Evolutionary conservation across 1,140 invertebrate genomes (phyloP), one percentile per base, ranked within the genome.

Genomic region (Eueides isabella): DNA sequence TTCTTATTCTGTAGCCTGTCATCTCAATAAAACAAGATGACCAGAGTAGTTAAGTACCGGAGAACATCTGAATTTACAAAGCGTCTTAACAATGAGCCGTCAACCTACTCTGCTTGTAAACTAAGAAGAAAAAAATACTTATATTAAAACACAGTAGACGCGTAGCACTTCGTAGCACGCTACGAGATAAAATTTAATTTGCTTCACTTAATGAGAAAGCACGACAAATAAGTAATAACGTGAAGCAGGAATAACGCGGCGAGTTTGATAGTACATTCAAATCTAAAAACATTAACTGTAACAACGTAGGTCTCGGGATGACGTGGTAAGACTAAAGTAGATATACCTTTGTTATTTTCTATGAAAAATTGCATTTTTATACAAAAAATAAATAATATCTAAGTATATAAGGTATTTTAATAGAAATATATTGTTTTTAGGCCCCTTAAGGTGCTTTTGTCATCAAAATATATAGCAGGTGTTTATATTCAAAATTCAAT

Each of bases 211-310:
- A 87, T 67, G 74, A 86, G 85, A 85, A 86, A 87, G 85, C 83
- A 86, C 81, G 85, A 90, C 90, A 90, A 90, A 92, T 92, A 89
- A 88, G 87, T 84, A 86, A 89, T 87, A 86, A 84, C 83, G 82
- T 81, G 85, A 48, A 80, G 87, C 79, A 85, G 67, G 55, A 92
- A 82, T 89, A 90, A 90, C 86, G 88, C 79, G 65, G 80, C 16
- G 88, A 92, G 87, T 92, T 92, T 90, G 90, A 92, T 92, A 92
- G 88, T 92, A 90, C 83, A 87, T 90, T 92, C 90, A 92, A 92
- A 92, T 92, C 85, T 80, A 83, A 85, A 85, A 81, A 85, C 88
- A 89, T 90, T 92, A 90, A 90, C 84, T 89, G 85, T 89, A 89
- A 92, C 85, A 83, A 86, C 82, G 81, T 76, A 84, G 83, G 73